Base-by-base conservation (phyloP, 2,797 vertebrate species). In the Coregonus ussuriensis region DNA sequence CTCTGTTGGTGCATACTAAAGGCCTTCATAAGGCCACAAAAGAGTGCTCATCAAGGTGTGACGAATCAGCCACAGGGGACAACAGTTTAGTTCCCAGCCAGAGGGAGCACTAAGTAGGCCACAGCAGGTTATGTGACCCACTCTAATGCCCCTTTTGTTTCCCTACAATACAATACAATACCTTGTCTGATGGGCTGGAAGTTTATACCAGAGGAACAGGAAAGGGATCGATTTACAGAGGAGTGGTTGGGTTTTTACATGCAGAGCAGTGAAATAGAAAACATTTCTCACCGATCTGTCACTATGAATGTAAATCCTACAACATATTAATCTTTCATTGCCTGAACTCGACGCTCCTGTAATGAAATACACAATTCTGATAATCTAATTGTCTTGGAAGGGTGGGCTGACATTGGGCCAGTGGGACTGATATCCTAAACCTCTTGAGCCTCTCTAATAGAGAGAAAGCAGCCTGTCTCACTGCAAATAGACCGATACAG, bases 161-260 rank as follows among this genome's bases (percentile, higher is more conserved):
- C 86, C 81, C 82, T 41, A 89, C 85, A 89, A 90, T 90, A 89
- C 85, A 89, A 90, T 90, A 86, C 86, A 91, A 93, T 86, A 92
- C 89, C 87, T 82, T 78, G 88, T 77, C 87, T 1, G 85, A 81
- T 86, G 87, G 91, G 89, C 86, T 91, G 91, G 89, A 92, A 92
- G 89, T 83, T 15, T 86, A 84, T 51, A 81, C 83, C 78, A 77
- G 18, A 86, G 80, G 73, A 75, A 73, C 77, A 84, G 83, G 75
- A 80, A 76, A n/a, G 63, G 83, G 79, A 92, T 4, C 82, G 88
- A 73, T 91, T 90, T 88, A 82, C 87, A 62, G 71, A 75, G 77
- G 75, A 79, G 86, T 59, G 78, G 79, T 75, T 31, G 81, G 72
- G 68, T 2, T 18, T 2, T 79, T 78, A 78, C 71, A 53, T 6